phyloP scores from a whole-genome alignment of 2,113 vertebrate species.

The Aldabrachelys gigantea region DNA sequence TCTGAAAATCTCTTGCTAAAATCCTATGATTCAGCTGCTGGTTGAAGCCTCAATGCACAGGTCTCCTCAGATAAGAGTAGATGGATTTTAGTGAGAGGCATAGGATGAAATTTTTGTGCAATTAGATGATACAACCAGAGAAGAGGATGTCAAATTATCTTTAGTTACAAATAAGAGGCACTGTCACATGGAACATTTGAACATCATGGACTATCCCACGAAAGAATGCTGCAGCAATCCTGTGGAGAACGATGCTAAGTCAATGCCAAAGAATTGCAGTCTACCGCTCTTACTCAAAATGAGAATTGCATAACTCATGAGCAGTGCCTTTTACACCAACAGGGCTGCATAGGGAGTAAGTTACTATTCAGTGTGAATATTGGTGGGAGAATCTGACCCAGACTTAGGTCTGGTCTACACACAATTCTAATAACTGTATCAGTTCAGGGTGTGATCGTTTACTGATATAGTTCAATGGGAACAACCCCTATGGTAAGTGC shows the following conservation, averaged over 20 bases:
- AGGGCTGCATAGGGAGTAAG: constrained; percentile 3
- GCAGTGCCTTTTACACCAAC: background rate
- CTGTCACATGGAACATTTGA: constrained; percentile 41
- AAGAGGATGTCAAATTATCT: constrained; percentile 66
- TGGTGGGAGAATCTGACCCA: background rate
- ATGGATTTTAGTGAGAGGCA: constrained; percentile 48
- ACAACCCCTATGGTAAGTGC: background rate
- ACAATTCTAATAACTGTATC: background rate
- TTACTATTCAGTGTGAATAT: background rate
- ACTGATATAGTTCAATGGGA: background rate
- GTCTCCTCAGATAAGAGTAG: constrained; percentile 65
- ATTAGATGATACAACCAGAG: constrained; percentile 31
- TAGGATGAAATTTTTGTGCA: constrained; percentile 39
- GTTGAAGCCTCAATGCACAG: constrained; percentile 67
- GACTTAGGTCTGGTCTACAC: background rate
- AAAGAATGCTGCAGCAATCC: rapidly evolving
- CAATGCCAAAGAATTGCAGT: background rate
- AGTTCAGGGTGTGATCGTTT: background rate
- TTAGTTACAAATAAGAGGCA: constrained; percentile 66
- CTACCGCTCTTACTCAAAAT: background rate
- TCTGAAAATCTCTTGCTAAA: constrained; percentile 69
- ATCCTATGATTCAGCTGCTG: constrained; percentile 57
- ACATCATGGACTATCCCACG: background rate
- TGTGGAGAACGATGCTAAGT: background rate
- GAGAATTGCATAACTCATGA: background rate